phyloP scores from a whole-genome alignment of 2,113 vertebrate genomes.

The Vimba vimba region DNA sequence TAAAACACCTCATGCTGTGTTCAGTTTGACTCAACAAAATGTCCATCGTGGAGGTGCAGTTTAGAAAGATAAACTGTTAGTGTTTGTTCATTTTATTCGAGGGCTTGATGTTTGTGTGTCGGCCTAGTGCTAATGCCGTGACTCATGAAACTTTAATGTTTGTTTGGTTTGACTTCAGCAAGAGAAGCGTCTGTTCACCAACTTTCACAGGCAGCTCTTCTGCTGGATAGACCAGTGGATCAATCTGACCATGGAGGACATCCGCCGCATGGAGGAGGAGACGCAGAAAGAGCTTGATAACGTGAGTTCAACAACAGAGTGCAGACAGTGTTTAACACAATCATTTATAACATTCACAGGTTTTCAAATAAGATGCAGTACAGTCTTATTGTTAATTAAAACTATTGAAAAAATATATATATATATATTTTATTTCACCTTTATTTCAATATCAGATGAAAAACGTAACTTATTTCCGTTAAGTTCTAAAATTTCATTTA shows the following conservation, averaged over 20 bases:
- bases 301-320: conserved; percentile 67
- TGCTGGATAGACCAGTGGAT: conserved; percentile 94
- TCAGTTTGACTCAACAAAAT: not conserved
- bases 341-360: not conserved
- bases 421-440: too few species aligned
- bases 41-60: not conserved
- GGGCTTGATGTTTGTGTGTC: not conserved
- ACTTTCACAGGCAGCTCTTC: conserved; percentile 96
- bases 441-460: not conserved
- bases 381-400: not conserved
- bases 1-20: not conserved
- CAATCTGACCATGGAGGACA: conserved; percentile 93
- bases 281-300: conserved; percentile 92
- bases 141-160: not conserved
- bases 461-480: not conserved
- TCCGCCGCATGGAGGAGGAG: conserved; percentile 93
- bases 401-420: too few species aligned
- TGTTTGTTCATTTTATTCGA: not conserved
- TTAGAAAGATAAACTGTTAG: not conserved
- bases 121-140: not conserved
- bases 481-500: too few species aligned
- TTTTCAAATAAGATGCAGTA: not conserved
- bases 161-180: conserved; percentile 72
- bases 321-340: not conserved
- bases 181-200: conserved; percentile 92